Percentiles rank a stretch among this genome's conserved stretches.
Conservation (phyloP, 2,797 vertebrate species). For the Allobates femoralis region DNA sequence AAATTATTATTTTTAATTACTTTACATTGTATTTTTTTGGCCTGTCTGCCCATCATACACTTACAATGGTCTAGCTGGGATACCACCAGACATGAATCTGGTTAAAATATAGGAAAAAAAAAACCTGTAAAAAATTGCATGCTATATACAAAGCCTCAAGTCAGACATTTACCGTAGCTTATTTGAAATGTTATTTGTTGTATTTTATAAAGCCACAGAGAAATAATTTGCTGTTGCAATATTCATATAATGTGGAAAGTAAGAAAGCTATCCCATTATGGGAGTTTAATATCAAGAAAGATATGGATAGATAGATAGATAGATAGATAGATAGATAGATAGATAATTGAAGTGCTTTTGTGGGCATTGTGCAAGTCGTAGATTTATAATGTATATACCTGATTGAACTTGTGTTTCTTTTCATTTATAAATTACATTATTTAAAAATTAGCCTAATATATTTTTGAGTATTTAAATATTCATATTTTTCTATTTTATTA, state of each 20-base stretch:
- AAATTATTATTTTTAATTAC: constrained; percentile 4
- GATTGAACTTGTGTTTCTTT: background rate
- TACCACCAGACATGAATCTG: background rate
- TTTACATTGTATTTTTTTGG: constrained; percentile 18
- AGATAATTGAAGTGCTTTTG: background rate
- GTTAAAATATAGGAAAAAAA: background rate
- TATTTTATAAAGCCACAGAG: constrained; percentile 5
- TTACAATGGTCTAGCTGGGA: constrained; percentile 18
- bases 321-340: background rate
- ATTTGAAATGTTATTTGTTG: constrained; percentile 31
- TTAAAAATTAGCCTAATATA: background rate
- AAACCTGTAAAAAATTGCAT: constrained; percentile 21
- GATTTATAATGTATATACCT: background rate
- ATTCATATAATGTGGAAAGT: background rate
- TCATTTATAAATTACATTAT: background rate
- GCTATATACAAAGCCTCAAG: constrained; percentile 32
- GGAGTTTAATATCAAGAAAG: background rate
- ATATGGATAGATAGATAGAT: background rate
- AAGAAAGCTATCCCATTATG: background rate
- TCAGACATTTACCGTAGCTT: constrained; percentile 9
- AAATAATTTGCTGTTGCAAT: background rate
- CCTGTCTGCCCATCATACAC: constrained; percentile 25
- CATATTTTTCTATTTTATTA: background rate
- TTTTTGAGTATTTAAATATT: background rate
- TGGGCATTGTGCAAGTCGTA: background rate